Evolutionary conservation across 2,888 invertebrate genomes (phyloP).

Genomic region (Callimorpha dominula): DNA sequence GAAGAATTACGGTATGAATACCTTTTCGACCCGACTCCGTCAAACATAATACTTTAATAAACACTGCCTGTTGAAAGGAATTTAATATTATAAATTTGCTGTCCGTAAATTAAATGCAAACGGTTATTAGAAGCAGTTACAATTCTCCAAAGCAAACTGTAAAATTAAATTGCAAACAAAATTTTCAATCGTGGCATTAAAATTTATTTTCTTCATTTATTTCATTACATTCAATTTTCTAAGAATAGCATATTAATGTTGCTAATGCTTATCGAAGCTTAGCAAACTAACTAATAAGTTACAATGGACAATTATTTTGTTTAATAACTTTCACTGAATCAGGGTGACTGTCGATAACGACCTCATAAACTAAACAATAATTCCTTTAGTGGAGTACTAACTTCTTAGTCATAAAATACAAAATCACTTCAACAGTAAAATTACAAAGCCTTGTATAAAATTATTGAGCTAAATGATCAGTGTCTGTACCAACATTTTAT

Average conservation of each 20-base stretch:
- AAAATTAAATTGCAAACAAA: conserved; percentile 40
- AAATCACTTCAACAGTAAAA: conserved; percentile 21
- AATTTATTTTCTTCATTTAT: neutral
- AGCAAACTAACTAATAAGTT: neutral
- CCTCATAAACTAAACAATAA: conserved; percentile 36
- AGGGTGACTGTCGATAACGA: conserved; percentile 36
- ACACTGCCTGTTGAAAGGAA: neutral
- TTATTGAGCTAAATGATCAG: no score
- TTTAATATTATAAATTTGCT: neutral
- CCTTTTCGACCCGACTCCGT: neutral
- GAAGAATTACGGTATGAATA: neutral
- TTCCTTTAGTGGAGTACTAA: conserved; percentile 27
- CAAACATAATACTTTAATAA: neutral
- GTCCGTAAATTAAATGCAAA: conserved; percentile 42
- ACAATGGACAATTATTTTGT: neutral
- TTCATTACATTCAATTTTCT: neutral
- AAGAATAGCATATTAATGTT: neutral
- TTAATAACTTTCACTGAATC: conserved; percentile 19
- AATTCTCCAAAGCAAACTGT: conserved; percentile 44
- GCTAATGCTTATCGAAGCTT: neutral
- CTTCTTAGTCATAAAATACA: conserved; percentile 30
- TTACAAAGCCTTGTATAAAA: neutral
- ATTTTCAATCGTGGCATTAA: neutral
- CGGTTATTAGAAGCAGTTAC: conserved; percentile 55
- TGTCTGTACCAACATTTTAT: no score